Conservation (phyloP, 2,888 invertebrate genomes). For the Oscheius sp. region DNA sequence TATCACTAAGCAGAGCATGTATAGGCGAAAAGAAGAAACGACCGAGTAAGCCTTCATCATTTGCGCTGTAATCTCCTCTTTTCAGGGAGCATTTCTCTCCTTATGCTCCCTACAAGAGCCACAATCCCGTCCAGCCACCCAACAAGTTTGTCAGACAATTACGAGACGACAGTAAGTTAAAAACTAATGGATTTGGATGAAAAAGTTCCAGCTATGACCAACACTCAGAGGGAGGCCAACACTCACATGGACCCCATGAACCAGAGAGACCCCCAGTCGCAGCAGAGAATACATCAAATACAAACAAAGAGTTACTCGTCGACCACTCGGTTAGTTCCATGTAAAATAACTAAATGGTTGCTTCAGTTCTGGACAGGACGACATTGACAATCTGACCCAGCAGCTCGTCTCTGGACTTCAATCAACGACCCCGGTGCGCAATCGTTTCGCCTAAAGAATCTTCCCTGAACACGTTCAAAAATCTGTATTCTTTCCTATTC, state of each 20-base stretch:
- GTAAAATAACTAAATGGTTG: neutral
- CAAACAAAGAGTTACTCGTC: constrained; percentile 9
- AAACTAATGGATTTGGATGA: neutral
- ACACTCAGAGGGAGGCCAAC: constrained; percentile 70
- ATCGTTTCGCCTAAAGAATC: constrained; percentile 24
- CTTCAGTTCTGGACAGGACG: constrained; percentile 57
- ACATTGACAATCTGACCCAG: constrained; percentile 68
- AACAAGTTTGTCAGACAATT: constrained; percentile 71
- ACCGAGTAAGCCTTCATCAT: constrained; percentile 16
- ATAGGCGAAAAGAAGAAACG: constrained; percentile 60
- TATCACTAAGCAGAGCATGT: constrained; percentile 63
- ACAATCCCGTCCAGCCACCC: constrained; percentile 57
- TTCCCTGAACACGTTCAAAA: constrained; percentile 9
- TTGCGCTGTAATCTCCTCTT: neutral
- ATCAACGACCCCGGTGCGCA: constrained; percentile 29
- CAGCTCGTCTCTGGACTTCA: constrained; percentile 66
- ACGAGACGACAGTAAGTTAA: constrained; percentile 68
- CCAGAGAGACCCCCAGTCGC: constrained; percentile 52
- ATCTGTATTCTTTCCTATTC: constrained; percentile 4
- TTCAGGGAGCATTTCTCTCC: constrained; percentile 57
- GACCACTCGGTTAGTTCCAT: constrained; percentile 12
- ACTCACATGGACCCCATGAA: constrained; percentile 65
- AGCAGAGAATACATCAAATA: constrained; percentile 66
- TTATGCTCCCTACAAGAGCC: constrained; percentile 66
- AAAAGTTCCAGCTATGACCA: constrained; percentile 63